These are phyloP conservation scores for Nemotelus nigrinus DNA, from an alignment of 2,888 invertebrate species.

Conservation along the genomic window DNA sequence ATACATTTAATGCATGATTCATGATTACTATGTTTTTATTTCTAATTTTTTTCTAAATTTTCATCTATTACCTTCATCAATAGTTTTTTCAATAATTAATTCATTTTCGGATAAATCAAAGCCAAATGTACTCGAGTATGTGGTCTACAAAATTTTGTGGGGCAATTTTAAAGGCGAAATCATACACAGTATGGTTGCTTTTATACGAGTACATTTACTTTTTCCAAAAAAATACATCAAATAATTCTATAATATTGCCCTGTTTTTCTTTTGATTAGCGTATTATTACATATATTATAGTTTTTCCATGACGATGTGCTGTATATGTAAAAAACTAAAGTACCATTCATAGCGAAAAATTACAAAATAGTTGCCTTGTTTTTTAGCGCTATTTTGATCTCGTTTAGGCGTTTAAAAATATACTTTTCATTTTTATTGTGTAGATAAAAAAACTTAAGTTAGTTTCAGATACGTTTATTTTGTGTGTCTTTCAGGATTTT, in stretches of 20 bases:
- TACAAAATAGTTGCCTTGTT: no score
- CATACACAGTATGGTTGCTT: no score
- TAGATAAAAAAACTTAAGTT: no score
- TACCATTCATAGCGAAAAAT: no score
- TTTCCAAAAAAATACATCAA: no score
- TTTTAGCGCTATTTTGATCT: no score
- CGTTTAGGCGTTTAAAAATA: conserved; percentile 35
- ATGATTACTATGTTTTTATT: neutral
- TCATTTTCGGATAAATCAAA: conserved; percentile 8
- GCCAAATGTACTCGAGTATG: conserved; percentile 7
- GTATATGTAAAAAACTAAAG: no score
- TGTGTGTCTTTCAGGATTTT: no score
- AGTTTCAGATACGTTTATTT: no score
- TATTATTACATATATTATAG: neutral
- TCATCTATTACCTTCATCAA: conserved; percentile 21
- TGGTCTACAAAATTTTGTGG: neutral
- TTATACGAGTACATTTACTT: neutral
- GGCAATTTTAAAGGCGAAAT: conserved; percentile 17
- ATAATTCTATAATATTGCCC: neutral
- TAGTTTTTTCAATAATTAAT: neutral
- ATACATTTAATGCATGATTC: no score
- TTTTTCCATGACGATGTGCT: neutral
- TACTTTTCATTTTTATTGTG: no score
- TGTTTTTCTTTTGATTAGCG: neutral
- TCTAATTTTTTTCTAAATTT: conserved; percentile 21